phyloP scores from a whole-genome alignment of 1,140 invertebrate genomes.

The Zaprionus gabonicus region DNA sequence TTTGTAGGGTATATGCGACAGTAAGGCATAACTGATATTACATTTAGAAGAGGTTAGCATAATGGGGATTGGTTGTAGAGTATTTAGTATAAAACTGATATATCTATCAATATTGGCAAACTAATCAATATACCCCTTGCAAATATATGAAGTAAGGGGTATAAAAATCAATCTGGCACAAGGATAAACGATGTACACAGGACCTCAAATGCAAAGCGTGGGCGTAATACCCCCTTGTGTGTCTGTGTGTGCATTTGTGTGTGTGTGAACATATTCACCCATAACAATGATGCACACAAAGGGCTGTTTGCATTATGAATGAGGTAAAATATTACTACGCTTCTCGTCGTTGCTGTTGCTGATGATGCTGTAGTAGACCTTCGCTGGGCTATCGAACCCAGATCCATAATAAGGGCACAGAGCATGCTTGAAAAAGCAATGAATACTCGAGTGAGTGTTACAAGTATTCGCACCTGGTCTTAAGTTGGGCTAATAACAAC shows the following conservation, averaged over 20 bases:
- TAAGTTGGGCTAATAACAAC: slow-evolving; percentile 2
- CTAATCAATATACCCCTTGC: background rate
- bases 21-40: background rate
- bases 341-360: slow-evolving; percentile 4
- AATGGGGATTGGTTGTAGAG: no score
- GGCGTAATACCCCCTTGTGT: slow-evolving; percentile 31
- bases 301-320: slow-evolving; percentile 47
- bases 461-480: slow-evolving; percentile 9
- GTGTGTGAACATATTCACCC: slow-evolving; percentile 10
- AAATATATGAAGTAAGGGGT: background rate
- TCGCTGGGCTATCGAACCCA: slow-evolving; percentile 25
- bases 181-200: slow-evolving; percentile 59
- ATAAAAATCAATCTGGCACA: slow-evolving; percentile 76
- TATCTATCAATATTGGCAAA: background rate
- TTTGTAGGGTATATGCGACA: background rate
- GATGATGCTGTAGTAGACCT: slow-evolving; percentile 9
- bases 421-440: slow-evolving; percentile 1
- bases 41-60: no score
- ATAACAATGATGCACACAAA: slow-evolving; percentile 26
- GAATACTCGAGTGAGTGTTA: slow-evolving; percentile 7
- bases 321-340: slow-evolving; percentile 23
- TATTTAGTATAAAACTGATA: no score
- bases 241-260: slow-evolving; percentile 22
- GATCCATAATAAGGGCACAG: slow-evolving; percentile 21
- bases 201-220: slow-evolving; percentile 31